Base-by-base conservation (phyloP, 1,140 invertebrate species). In the Saxidomus purpurata region DNA sequence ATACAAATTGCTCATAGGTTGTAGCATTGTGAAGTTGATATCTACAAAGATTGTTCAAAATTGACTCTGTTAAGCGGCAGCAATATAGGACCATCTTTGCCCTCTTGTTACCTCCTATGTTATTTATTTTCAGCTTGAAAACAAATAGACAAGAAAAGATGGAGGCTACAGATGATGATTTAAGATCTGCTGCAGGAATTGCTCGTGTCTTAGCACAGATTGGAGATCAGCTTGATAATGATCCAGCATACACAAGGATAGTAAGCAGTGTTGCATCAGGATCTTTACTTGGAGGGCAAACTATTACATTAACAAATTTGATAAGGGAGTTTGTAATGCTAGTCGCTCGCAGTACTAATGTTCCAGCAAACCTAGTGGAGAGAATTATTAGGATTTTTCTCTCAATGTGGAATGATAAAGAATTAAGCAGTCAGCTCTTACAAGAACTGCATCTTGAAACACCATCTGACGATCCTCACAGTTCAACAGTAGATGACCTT, bases 301-400 rank as follows among this genome's bases (percentile, higher is more conserved):
- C 55, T 36, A 13, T 1, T 36, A 2, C 1, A 17, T 79, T 79
- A 36, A 38, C 47, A 55, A 17, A 11, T 19, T 34, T 79, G 15
- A 52, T 79, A 8, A 55, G 76, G 22, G 28, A 79, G 8, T 79
- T 79, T 79, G 47, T 52, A 1, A 22, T 55, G 25, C 28, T 79
- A 6, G 76, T 79, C 36, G 34, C 49, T 6, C 1, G 17, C 8
- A 49, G 25, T 6, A 15, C 28, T 31, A 34, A 49, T 17, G 28
- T 79, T 9, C 28, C 76, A 19, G 76, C 28, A 6, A 28, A 55
- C 1, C 9, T 36, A 8, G 47, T 79, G 1, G 38, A 67, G 38
- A 38, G 25, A 1, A 9, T 69, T 49, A 40, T 83, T 40, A 83
- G 63, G 13, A 67, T 83, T 9, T 69, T 83, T 36, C n/a, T 83